Percentiles rank a stretch among this genome's conserved stretches.
These are phyloP conservation scores for Labia minor DNA, from an alignment of 2,888 invertebrate genomes.

Conservation along the genomic window DNA sequence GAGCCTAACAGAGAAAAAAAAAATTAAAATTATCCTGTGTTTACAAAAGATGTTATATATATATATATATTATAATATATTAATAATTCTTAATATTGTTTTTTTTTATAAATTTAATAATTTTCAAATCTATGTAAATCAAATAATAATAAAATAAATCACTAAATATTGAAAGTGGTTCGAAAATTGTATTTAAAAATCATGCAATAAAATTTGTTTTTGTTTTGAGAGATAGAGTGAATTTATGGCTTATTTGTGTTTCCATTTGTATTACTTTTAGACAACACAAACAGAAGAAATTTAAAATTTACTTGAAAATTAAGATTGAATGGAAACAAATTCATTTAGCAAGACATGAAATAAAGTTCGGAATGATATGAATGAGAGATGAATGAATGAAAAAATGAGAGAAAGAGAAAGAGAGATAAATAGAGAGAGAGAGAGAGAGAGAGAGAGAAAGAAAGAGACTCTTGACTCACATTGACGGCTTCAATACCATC, in stretches of 20 bases:
- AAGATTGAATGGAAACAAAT: background rate
- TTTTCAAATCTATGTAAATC: no score
- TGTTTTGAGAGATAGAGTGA: background rate
- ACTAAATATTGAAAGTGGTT: background rate
- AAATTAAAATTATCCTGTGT: no score
- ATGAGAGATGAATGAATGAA: background rate
- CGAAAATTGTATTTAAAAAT: background rate
- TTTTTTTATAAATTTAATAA: no score
- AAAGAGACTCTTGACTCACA: slow-evolving; percentile 8
- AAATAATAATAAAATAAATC: no score
- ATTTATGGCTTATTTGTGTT: background rate
- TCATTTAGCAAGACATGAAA: background rate
- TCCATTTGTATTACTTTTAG: background rate
- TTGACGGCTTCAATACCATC: slow-evolving; percentile 13
- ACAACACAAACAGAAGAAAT: slow-evolving; percentile 5
- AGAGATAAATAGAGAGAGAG: background rate
- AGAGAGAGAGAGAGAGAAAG: background rate
- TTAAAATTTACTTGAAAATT: background rate
- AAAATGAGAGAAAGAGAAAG: background rate
- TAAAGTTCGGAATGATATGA: background rate
- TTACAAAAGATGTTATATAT: no score
- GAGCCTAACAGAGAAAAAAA: no score
- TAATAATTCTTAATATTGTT: no score
- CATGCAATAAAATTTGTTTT: background rate
- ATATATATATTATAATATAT: no score